Evolutionary conservation across 2,113 vertebrate species (phyloP).

Genomic region (Dipodomys spectabilis): DNA sequence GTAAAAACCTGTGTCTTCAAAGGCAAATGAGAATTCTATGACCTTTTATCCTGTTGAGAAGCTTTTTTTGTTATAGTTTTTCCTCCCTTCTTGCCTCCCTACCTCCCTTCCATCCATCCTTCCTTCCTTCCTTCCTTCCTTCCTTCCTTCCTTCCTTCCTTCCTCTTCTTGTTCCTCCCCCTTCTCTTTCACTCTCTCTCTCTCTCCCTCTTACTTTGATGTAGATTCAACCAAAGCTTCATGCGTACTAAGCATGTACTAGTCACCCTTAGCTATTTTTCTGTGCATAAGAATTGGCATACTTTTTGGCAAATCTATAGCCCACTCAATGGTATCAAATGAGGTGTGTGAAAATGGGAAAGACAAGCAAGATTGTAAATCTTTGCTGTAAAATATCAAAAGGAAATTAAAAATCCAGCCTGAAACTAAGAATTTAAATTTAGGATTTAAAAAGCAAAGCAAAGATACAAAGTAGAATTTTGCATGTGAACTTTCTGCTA

Average conservation of each 20-base stretch:
- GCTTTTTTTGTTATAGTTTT: background rate
- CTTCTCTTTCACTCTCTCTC: too few species aligned
- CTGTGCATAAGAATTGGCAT: background rate
- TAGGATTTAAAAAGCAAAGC: constrained; percentile 19
- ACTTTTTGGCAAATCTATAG: background rate
- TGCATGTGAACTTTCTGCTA: background rate
- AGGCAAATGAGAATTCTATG: background rate
- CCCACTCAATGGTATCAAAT: background rate
- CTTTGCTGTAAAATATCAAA: background rate
- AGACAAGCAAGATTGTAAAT: background rate
- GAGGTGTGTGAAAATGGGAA: background rate
- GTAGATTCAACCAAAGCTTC: background rate
- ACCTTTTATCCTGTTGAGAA: background rate
- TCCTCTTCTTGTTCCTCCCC: background rate
- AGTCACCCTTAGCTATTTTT: background rate
- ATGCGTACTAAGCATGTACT: too few species aligned
- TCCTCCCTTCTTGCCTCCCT: too few species aligned
- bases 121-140: too few species aligned
- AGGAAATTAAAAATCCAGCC: background rate
- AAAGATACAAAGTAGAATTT: background rate
- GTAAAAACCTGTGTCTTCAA: background rate
- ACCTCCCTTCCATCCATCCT: too few species aligned
- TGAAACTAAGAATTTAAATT: background rate
- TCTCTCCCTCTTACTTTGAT: background rate
- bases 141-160: too few species aligned